Conservation (phyloP, 1,140 invertebrate genomes). For the Drosophila serrata region DNA sequence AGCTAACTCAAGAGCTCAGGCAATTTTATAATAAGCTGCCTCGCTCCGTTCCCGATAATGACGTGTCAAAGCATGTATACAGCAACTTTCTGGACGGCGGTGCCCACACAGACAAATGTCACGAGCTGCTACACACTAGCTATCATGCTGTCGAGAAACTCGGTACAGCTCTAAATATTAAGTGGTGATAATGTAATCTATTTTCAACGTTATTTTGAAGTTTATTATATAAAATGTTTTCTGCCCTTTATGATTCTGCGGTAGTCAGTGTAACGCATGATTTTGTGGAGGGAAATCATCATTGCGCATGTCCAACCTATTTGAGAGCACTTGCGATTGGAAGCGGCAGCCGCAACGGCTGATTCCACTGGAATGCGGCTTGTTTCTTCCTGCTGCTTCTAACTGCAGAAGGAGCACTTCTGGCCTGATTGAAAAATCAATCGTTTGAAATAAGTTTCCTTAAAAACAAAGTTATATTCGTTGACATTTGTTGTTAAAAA, state of each 20-base stretch:
- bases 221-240: background rate
- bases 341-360: conserved; percentile 36
- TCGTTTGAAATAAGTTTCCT: conserved; percentile 3
- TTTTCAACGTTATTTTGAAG: background rate
- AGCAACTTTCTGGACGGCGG: conserved; percentile 91
- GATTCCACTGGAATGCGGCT: conserved; percentile 60
- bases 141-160: conserved; percentile 96
- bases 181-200: conserved; percentile 89
- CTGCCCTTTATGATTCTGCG: background rate
- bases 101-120: conserved; percentile 89
- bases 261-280: background rate
- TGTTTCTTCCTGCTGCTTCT: conserved; percentile 42
- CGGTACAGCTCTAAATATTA: conserved; percentile 93
- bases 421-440: conserved; percentile 33
- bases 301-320: conserved; percentile 60
- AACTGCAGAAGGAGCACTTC: conserved; percentile 41
- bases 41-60: conserved; percentile 87
- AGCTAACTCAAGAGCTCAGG: conserved; percentile 90
- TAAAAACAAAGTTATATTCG: no score
- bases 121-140: conserved; percentile 90
- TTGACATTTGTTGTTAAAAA: conserved; percentile 4
- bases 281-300: background rate
- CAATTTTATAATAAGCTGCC: conserved; percentile 89
- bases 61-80: conserved; percentile 88
- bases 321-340: conserved; percentile 17